phyloP scores from a whole-genome alignment of 2,797 vertebrate genomes.

The Jordanella pulchra region DNA sequence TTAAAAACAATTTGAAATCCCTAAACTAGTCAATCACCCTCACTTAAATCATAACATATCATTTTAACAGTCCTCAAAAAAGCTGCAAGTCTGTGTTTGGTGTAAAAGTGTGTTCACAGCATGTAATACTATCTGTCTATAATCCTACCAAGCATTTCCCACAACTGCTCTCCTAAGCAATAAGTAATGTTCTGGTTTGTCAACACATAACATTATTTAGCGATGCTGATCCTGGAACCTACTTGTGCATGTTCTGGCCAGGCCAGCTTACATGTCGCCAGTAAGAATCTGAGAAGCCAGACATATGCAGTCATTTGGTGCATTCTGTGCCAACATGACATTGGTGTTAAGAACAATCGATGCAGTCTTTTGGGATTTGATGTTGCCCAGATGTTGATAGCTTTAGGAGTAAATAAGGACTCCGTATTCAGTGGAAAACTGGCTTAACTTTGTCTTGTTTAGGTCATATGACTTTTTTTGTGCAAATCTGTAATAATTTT shows the following conservation, averaged over 20 bases:
- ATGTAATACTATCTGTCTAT: slow-evolving; percentile 24
- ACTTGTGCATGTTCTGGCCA: slow-evolving; percentile 39
- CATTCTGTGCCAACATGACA: slow-evolving; percentile 59
- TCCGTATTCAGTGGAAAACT: slow-evolving; percentile 41
- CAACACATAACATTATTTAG: slow-evolving; percentile 51
- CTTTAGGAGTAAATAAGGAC: slow-evolving; percentile 45
- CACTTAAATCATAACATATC: slow-evolving; percentile 4
- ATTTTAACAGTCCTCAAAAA: slow-evolving; percentile 13
- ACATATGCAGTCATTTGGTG: slow-evolving; percentile 52
- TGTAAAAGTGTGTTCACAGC: slow-evolving; percentile 7
- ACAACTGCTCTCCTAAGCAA: slow-evolving; percentile 30
- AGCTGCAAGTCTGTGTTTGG: slow-evolving; percentile 8
- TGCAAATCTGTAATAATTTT: no score
- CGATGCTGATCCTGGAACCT: slow-evolving; percentile 45
- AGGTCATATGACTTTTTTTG: slow-evolving; percentile 26
- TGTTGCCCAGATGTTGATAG: slow-evolving; percentile 66
- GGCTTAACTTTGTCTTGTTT: slow-evolving; percentile 36
- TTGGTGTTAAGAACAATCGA: slow-evolving; percentile 59
- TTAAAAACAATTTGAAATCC: neutral
- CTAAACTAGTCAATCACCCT: slow-evolving; percentile 12
- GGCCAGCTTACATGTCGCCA: slow-evolving; percentile 44
- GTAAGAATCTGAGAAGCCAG: slow-evolving; percentile 53
- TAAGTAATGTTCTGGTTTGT: slow-evolving; percentile 47
- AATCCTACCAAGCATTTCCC: slow-evolving; percentile 32
- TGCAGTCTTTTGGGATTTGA: slow-evolving; percentile 59